These are phyloP conservation scores for Drosophila pseudoobscura DNA, from an alignment of 1,140 invertebrate species.

Conservation along the genomic window DNA sequence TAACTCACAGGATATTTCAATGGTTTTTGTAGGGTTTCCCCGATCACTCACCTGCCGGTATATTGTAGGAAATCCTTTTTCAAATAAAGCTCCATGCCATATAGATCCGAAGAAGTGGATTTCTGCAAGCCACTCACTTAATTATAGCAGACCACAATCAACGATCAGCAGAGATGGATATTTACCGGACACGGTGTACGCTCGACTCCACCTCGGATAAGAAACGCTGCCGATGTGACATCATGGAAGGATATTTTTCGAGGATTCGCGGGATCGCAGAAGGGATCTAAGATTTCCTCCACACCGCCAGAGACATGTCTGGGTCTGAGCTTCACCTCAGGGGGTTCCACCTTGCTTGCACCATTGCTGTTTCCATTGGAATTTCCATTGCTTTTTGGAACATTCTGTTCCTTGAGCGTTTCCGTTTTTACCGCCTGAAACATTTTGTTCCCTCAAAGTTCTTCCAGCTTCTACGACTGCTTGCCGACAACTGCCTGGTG, in stretches of 20 bases:
- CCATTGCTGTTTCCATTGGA: slow-evolving; percentile 8
- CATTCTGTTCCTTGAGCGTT: slow-evolving; percentile 29
- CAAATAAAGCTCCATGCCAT: slow-evolving; percentile 93
- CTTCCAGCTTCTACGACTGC: slow-evolving; percentile 9
- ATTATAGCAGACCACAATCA: too few relatives aligned
- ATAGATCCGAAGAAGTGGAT: slow-evolving; percentile 90
- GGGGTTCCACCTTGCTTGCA: slow-evolving; percentile 10
- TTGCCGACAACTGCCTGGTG: slow-evolving; percentile 18
- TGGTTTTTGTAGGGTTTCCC: too few relatives aligned
- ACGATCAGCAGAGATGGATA: not conserved
- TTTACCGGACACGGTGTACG: slow-evolving; percentile 93
- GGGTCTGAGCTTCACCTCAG: not conserved
- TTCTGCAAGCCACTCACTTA: slow-evolving; percentile 62
- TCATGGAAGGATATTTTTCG: slow-evolving; percentile 92
- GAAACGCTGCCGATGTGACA: slow-evolving; percentile 94
- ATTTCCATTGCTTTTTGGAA: slow-evolving; percentile 15
- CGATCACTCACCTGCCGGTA: slow-evolving; percentile 90
- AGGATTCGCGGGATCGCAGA: slow-evolving; percentile 90
- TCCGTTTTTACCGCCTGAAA: slow-evolving; percentile 46
- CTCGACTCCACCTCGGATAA: slow-evolving; percentile 92
- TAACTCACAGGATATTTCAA: not conserved
- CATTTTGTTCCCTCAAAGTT: slow-evolving; percentile 25
- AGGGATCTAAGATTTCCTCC: slow-evolving; percentile 73
- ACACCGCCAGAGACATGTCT: slow-evolving; percentile 43
- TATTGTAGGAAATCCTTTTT: slow-evolving; percentile 97